A percentile compares a stretch with the other conserved stretches of the same genome.
These are phyloP conservation scores for Cecropterus lyciades DNA, from an alignment of 1,140 invertebrate genomes.

Conservation along the genomic window DNA sequence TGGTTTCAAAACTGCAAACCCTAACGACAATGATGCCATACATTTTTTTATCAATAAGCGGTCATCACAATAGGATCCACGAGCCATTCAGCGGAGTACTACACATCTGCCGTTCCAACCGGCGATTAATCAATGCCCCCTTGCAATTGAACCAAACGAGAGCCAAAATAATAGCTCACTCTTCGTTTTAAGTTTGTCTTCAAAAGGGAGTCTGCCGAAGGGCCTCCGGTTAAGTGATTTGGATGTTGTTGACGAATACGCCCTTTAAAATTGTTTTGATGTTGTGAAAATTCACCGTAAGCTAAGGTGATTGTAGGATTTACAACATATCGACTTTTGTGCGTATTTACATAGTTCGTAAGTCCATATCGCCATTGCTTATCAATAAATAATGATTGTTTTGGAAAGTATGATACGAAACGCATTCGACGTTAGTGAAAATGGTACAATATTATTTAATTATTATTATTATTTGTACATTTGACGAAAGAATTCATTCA, in stretches of 20 bases:
- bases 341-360: too few species aligned
- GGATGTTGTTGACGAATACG: neutral
- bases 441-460: too few species aligned
- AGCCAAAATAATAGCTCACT: conserved; percentile 45
- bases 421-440: too few species aligned
- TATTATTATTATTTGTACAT: too few species aligned
- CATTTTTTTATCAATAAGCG: conserved; percentile 47
- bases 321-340: too few species aligned
- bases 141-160: conserved; percentile 43
- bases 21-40: conserved; percentile 21
- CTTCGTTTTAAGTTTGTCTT: conserved; percentile 26
- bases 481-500: too few species aligned
- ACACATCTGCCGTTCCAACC: conserved; percentile 76
- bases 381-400: too few species aligned
- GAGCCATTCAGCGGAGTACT: conserved; percentile 59
- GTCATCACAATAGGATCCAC: conserved; percentile 64
- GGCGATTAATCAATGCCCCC: conserved; percentile 70
- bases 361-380: too few species aligned
- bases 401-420: too few species aligned
- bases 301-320: too few species aligned
- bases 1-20: conserved; percentile 2
- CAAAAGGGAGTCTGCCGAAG: neutral
- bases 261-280: neutral
- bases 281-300: too few species aligned
- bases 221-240: neutral